Base-by-base conservation (phyloP, 2,797 vertebrate genomes). In the Thaleichthys pacificus region DNA sequence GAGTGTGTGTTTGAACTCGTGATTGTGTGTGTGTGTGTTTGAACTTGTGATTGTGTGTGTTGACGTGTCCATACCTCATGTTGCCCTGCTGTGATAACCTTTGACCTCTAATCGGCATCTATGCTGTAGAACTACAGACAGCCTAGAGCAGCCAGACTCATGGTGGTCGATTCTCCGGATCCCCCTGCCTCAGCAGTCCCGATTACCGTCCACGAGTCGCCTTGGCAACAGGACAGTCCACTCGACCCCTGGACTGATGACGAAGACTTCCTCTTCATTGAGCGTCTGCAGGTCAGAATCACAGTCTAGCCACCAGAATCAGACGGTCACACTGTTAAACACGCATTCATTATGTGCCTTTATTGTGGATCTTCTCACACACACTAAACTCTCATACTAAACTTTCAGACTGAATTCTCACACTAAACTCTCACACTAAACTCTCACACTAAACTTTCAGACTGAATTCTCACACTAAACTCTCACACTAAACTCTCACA, bases 151-250 rank as follows among this genome's bases (percentile, higher is more conserved):
- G 61, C 49, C 68, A 42, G 56, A 64, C 28, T 17, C 11, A 70
- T 21, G 15, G 26, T 67, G 74, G 68, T 77, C 47, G 38, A 74
- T 47, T 76, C 67, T 17, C 64, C 38, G 3, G 61, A 74, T 72
- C 15, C 60, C 56, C 69, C 61, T 3, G 35, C 75, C 54, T 30
- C 35, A 2, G 21, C 65, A 61, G 56, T 76, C 62, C 30, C 67
- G 67, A 64, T 71, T 3, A 69, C 61, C 24, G 35, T 67, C 21
- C 60, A n/a, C 63, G 65, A 65, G 60, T 86, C 70, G 54, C 61
- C 51, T n/a, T 75, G 73, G 66, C 30, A 79, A 77, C 11, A 35
- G 71, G 84, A 79, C 51, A 19, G 51, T 54, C 51, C 17, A 5
- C 17, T 32, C 42, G 76, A 76, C 75, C 66, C 22, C 38, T 47